phyloP scores from a whole-genome alignment of 2,797 vertebrate genomes.

The Cetoscarus ocellatus region DNA sequence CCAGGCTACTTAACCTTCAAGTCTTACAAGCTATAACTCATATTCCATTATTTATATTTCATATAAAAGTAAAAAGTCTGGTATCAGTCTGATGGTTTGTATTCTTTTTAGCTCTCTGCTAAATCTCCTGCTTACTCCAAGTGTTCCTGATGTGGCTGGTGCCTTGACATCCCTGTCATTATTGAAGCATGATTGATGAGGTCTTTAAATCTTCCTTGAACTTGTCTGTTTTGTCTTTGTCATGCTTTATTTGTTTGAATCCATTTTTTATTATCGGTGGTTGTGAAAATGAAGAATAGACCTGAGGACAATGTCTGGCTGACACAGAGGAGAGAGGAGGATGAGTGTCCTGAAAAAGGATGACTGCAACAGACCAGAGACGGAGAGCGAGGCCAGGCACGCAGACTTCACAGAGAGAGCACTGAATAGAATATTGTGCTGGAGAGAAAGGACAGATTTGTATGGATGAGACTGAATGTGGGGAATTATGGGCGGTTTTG shows the following conservation, averaged over 20 bases:
- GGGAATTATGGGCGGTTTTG: conserved; percentile 59
- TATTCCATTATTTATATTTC: too few species aligned
- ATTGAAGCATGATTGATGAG: conserved; percentile 40
- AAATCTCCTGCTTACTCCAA: neutral
- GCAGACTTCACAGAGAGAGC: conserved; percentile 49
- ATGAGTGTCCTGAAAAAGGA: conserved; percentile 52
- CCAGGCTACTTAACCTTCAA: too few species aligned
- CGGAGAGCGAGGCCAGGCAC: conserved; percentile 49
- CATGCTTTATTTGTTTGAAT: conserved; percentile 33
- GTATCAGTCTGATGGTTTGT: neutral
- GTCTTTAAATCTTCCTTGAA: conserved; percentile 2
- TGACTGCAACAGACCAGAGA: conserved; percentile 54
- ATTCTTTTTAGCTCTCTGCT: neutral
- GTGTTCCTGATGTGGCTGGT: conserved; percentile 12
- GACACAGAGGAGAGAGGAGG: conserved; percentile 31
- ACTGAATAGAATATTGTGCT: conserved; percentile 62
- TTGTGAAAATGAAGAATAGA: conserved; percentile 37
- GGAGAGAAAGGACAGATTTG: conserved; percentile 58
- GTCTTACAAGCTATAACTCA: too few species aligned
- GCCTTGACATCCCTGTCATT: conserved; percentile 31
- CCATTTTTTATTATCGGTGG: conserved; percentile 33
- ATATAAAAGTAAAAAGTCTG: too few species aligned
- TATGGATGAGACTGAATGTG: conserved; percentile 56
- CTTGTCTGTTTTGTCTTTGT: conserved; percentile 17
- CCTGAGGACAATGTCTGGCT: conserved; percentile 40